A percentile compares a stretch with the other conserved stretches of the same genome.
Conservation (phyloP, 2,113 vertebrate species). For the Puntigrus tetrazona region DNA sequence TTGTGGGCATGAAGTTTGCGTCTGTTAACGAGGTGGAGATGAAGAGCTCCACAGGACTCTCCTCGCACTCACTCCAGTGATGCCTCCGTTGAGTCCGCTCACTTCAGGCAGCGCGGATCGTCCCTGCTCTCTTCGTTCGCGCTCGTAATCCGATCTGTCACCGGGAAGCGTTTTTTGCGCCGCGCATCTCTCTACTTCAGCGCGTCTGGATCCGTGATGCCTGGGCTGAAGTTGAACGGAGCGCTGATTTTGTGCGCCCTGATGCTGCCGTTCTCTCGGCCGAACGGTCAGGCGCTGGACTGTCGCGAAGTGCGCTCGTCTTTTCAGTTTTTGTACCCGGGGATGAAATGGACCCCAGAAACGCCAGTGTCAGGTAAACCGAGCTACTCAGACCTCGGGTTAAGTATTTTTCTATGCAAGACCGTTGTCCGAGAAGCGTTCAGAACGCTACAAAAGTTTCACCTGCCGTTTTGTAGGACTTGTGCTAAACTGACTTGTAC, state of each 20-base stretch:
- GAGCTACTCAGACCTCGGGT: background rate
- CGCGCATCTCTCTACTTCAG: background rate
- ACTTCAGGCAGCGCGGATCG: background rate
- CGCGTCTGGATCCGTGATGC: constrained; percentile 59
- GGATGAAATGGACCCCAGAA: constrained; percentile 79
- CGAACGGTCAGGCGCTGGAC: constrained; percentile 69
- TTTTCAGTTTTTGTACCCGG: constrained; percentile 76
- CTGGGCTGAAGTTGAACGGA: constrained; percentile 32
- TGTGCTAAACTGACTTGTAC: background rate
- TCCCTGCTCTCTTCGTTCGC: background rate
- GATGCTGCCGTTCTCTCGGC: constrained; percentile 63
- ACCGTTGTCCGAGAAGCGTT: background rate
- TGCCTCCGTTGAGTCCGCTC: constrained; percentile 1
- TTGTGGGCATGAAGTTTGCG: constrained; percentile 18
- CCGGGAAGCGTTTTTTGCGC: background rate
- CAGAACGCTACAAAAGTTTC: background rate
- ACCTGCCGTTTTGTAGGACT: background rate
- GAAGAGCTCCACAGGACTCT: constrained; percentile 14
- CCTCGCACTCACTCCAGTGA: constrained; percentile 9
- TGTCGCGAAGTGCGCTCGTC: constrained; percentile 77
- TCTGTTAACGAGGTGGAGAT: constrained; percentile 13
- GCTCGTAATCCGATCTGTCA: background rate
- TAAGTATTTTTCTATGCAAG: background rate
- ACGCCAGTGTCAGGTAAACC: constrained; percentile 77
- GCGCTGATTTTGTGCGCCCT: constrained; percentile 67